phyloP scores from a whole-genome alignment of 30 jellyfish, hydroid and myxozoan genomes.

The Aurelia aurita region DNA sequence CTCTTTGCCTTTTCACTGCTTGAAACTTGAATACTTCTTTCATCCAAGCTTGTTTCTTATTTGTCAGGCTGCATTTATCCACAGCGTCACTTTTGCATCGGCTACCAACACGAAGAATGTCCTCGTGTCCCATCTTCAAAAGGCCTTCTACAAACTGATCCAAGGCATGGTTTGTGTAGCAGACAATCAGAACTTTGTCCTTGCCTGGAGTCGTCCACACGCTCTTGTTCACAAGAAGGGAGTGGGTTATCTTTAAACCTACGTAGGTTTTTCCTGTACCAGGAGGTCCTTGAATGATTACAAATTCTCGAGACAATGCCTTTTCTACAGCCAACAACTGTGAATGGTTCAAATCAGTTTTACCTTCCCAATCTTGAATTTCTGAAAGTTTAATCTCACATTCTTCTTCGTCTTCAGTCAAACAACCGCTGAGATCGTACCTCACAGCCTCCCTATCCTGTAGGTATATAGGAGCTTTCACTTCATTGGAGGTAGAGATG shows the following conservation, averaged over 20 bases:
- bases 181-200: constrained; percentile 72
- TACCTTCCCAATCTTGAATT: constrained; percentile 3
- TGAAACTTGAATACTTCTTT: neutral
- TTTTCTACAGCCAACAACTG: constrained; percentile 39
- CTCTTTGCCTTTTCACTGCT: neutral
- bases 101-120: constrained; percentile 81
- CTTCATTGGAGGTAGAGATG: constrained; percentile 27
- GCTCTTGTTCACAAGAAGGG: constrained; percentile 59
- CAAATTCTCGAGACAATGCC: constrained; percentile 35
- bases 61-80: constrained; percentile 46
- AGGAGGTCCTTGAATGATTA: constrained; percentile 86
- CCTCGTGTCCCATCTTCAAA: constrained; percentile 62
- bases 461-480: constrained; percentile 48
- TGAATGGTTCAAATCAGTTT: constrained; percentile 12
- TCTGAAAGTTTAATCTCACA: constrained; percentile 6
- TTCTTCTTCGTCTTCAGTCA: neutral
- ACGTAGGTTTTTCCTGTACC: constrained; percentile 91
- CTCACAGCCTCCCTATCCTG: neutral
- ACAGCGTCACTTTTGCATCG: constrained; percentile 63
- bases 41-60: neutral
- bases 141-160: constrained; percentile 84
- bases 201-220: neutral
- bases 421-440: constrained; percentile 33
- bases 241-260: constrained; percentile 73
- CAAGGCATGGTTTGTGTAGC: constrained; percentile 90